Conservation (phyloP, 2,888 invertebrate species). For the Cinara cedri region DNA sequence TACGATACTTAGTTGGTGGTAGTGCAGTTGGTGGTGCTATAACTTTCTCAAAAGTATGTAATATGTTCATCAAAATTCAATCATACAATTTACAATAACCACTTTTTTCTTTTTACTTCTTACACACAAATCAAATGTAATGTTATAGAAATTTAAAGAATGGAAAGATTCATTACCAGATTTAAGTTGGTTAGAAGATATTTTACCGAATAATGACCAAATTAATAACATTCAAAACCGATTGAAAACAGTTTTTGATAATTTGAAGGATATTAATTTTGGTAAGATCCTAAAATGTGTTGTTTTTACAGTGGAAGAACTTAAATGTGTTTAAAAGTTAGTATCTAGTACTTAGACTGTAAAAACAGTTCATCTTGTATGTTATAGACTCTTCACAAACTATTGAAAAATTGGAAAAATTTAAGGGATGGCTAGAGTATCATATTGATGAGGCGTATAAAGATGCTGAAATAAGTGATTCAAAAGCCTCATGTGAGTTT, state of each 20-base stretch:
- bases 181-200: conserved; percentile 84
- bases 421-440: conserved; percentile 40
- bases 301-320: conserved; percentile 44
- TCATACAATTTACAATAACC: conserved; percentile 11
- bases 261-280: conserved; percentile 76
- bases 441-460: conserved; percentile 46
- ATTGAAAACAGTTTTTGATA: conserved; percentile 74
- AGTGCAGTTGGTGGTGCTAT: conserved; percentile 94
- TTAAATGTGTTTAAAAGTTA: conserved; percentile 40
- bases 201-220: conserved; percentile 81
- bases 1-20: conserved; percentile 88
- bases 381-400: conserved; percentile 45
- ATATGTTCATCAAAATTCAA: too few species aligned
- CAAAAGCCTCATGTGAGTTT: conserved; percentile 44
- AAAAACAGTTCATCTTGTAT: conserved; percentile 52
- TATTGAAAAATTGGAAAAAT: conserved; percentile 42
- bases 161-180: conserved; percentile 95
- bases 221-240: conserved; percentile 78
- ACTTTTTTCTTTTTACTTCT: background rate
- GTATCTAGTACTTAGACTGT: conserved; percentile 4
- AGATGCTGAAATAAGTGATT: conserved; percentile 34
- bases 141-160: conserved; percentile 85
- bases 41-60: conserved; percentile 81
- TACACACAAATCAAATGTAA: conserved; percentile 44
- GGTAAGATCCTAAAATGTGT: conserved; percentile 66